A percentile compares a stretch with the other conserved stretches of the same genome.
Evolutionary conservation across 1,140 invertebrate species (phyloP).

Genomic region (Drosophila jambulina): DNA sequence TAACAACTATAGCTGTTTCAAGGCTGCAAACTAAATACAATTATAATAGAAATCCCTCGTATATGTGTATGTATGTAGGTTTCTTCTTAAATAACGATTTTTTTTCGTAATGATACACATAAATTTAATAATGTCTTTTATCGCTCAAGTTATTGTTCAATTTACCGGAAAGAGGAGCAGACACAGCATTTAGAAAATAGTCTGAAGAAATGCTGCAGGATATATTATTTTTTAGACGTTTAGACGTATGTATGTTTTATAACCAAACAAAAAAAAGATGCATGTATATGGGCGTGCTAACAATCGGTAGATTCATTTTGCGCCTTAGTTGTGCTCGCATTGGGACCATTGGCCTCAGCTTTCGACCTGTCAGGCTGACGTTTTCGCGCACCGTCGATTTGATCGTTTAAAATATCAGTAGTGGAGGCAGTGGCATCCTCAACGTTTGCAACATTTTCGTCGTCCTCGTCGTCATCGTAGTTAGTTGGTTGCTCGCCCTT

Average conservation of each 20-base stretch:
- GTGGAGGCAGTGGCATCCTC: conserved; percentile 12
- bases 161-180: conserved; percentile 6
- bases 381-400: conserved; percentile 5
- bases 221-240: conserved; percentile 16
- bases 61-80: conserved; percentile 1
- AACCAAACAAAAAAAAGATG: conserved; percentile 7
- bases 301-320: conserved; percentile 36
- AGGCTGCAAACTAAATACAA: conserved; percentile 21
- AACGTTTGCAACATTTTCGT: conserved; percentile 72
- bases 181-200: conserved; percentile 8
- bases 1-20: conserved; percentile 11
- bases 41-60: conserved; percentile 4
- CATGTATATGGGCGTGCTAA: conserved; percentile 25
- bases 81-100: neutral
- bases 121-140: conserved; percentile 18
- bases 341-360: conserved; percentile 15
- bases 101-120: conserved; percentile 4
- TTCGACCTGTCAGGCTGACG: conserved; percentile 21
- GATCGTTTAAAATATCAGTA: neutral
- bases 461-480: conserved; percentile 94
- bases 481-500: conserved; percentile 95
- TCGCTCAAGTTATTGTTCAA: conserved; percentile 11
- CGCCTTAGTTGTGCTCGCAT: conserved; percentile 19
- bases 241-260: conserved; percentile 13
- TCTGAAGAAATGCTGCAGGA: conserved; percentile 28